phyloP scores from a whole-genome alignment of 2,797 vertebrate species.

The Sebastes vulpes region DNA sequence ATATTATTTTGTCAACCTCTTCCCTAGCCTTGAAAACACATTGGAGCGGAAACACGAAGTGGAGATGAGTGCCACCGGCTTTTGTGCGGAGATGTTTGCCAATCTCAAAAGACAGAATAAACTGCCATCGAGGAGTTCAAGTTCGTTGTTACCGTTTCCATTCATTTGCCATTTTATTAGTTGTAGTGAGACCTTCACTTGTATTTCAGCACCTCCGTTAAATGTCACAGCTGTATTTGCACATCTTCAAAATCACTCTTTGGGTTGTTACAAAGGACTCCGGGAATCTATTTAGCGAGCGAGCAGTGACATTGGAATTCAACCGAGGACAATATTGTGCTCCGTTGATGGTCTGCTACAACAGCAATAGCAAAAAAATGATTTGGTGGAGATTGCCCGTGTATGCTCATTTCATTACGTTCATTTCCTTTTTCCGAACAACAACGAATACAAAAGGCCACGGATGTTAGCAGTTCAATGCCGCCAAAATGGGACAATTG shows the following conservation, averaged over 20 bases:
- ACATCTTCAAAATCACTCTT: conserved; percentile 55
- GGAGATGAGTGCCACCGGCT: background rate
- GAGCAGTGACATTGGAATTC: conserved; percentile 56
- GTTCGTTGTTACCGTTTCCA: conserved; percentile 32
- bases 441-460: conserved; percentile 39
- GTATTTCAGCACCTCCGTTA: conserved; percentile 28
- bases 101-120: conserved; percentile 47
- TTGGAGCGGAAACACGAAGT: conserved; percentile 9
- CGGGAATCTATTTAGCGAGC: conserved; percentile 44
- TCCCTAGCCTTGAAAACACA: conserved; percentile 22
- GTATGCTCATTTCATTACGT: conserved; percentile 54
- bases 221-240: conserved; percentile 67
- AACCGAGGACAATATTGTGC: conserved; percentile 37
- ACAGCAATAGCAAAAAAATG: conserved; percentile 31
- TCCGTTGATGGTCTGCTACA: conserved; percentile 30
- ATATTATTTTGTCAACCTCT: conserved; percentile 43
- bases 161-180: conserved; percentile 52
- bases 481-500: conserved; percentile 44
- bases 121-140: conserved; percentile 35
- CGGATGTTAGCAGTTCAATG: conserved; percentile 37
- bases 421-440: conserved; percentile 37
- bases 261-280: conserved; percentile 50
- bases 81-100: conserved; percentile 40
- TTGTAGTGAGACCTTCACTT: conserved; percentile 39
- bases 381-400: conserved; percentile 52